These are phyloP conservation scores for Luperina nickerlii DNA, from an alignment of 2,888 invertebrate genomes.

Conservation along the genomic window DNA sequence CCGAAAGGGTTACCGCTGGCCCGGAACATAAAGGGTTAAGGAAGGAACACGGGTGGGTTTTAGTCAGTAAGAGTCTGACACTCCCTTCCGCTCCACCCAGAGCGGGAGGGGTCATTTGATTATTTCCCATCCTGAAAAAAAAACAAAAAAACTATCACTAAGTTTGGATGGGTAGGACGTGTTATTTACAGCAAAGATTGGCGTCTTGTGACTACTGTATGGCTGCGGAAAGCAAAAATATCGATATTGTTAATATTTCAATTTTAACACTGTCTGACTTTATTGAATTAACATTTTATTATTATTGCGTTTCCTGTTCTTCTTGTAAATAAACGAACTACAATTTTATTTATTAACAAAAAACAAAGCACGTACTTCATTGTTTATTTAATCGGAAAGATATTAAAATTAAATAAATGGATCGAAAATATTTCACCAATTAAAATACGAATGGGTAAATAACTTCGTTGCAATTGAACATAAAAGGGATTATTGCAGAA, in stretches of 20 bases:
- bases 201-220: background rate
- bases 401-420: conserved; percentile 21
- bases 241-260: background rate
- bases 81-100: too few species aligned
- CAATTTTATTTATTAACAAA: background rate
- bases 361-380: background rate
- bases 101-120: too few species aligned
- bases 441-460: conserved; percentile 32
- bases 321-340: background rate
- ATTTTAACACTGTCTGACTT: background rate
- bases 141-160: background rate
- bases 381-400: background rate
- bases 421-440: conserved; percentile 29
- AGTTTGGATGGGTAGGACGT: background rate
- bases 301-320: background rate
- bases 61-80: too few species aligned
- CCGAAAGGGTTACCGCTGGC: too few species aligned
- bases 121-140: too few species aligned
- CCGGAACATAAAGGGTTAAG: too few species aligned
- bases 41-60: too few species aligned
- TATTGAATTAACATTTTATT: background rate
- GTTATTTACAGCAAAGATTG: background rate
- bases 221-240: background rate
- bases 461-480: conserved; percentile 13
- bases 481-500: conserved; percentile 17